phyloP scores from a whole-genome alignment of 1,140 invertebrate species.

The Helicoverpa zea region DNA sequence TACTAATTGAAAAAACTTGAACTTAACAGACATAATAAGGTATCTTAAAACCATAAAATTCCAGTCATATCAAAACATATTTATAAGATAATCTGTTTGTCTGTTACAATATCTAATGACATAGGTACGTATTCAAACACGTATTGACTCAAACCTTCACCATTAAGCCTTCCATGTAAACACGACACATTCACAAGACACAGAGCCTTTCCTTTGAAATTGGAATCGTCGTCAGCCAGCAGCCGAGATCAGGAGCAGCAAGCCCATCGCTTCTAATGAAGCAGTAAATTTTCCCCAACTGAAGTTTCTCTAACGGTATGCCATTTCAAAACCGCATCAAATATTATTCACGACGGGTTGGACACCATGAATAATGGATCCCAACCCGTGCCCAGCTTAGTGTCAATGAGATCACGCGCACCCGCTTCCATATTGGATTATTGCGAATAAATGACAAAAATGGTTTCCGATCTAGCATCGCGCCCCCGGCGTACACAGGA shows the following conservation, averaged over 20 bases:
- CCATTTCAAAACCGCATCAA: conserved; percentile 71
- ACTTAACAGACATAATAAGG: no score
- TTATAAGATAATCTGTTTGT: neutral
- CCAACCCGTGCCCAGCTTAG: conserved; percentile 67
- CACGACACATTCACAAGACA: conserved; percentile 20
- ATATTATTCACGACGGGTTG: conserved; percentile 63
- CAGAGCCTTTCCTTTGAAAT: conserved; percentile 9
- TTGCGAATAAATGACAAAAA: conserved; percentile 76
- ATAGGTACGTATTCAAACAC: neutral
- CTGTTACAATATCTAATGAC: no score
- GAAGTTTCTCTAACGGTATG: conserved; percentile 56
- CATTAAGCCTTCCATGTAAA: conserved; percentile 1
- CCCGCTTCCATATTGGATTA: conserved; percentile 73
- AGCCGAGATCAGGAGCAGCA: conserved; percentile 14
- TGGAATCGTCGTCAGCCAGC: conserved; percentile 1
- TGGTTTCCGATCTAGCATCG: conserved; percentile 63
- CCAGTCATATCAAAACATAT: no score
- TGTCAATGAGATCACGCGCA: conserved; percentile 78
- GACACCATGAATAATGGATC: conserved; percentile 77
- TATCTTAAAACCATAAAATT: no score
- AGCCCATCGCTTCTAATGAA: conserved; percentile 42
- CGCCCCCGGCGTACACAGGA: conserved; percentile 22
- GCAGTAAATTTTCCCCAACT: conserved; percentile 47
- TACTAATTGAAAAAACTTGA: no score
- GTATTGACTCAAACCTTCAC: neutral